Evolutionary conservation across 2,888 invertebrate species (phyloP).

Genomic region (Amorpha juglandis): DNA sequence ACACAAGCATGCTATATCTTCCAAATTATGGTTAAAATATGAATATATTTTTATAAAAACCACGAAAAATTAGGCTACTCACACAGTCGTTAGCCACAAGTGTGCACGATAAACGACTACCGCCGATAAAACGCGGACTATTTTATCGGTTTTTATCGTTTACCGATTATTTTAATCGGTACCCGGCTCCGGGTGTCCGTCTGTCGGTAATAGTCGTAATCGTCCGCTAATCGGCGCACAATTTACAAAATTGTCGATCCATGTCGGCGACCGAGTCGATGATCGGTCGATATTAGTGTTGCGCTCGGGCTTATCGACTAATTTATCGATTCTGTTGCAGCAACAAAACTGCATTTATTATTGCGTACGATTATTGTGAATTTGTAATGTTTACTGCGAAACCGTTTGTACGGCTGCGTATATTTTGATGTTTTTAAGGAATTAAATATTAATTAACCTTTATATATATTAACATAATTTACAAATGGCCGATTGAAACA

Average conservation of each 20-base stretch:
- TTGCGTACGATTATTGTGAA: conserved; percentile 7
- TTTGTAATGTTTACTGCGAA: conserved; percentile 18
- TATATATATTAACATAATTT: not conserved
- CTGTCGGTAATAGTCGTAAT: conserved; percentile 82
- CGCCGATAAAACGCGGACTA: conserved; percentile 65
- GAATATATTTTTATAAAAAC: conserved; percentile 14
- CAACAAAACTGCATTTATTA: conserved; percentile 54
- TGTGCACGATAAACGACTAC: conserved; percentile 62
- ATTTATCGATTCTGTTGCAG: conserved; percentile 32
- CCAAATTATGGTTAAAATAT: not conserved
- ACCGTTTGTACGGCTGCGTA: not conserved
- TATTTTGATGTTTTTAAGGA: not conserved
- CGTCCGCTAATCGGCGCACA: conserved; percentile 82
- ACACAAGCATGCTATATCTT: not conserved
- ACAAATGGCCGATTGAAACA: not conserved
- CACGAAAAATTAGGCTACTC: conserved; percentile 28
- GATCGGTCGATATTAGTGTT: conserved; percentile 67
- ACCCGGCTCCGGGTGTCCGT: conserved; percentile 78
- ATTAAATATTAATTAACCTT: not conserved
- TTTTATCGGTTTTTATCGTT: conserved; percentile 80
- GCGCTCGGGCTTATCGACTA: conserved; percentile 56
- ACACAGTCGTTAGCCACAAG: conserved; percentile 40
- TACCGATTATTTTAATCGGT: conserved; percentile 83
- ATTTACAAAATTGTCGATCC: conserved; percentile 84
- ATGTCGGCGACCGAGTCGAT: conserved; percentile 78